These are phyloP conservation scores for Garra rufa DNA, from an alignment of 2,113 vertebrate genomes.

Conservation along the genomic window DNA sequence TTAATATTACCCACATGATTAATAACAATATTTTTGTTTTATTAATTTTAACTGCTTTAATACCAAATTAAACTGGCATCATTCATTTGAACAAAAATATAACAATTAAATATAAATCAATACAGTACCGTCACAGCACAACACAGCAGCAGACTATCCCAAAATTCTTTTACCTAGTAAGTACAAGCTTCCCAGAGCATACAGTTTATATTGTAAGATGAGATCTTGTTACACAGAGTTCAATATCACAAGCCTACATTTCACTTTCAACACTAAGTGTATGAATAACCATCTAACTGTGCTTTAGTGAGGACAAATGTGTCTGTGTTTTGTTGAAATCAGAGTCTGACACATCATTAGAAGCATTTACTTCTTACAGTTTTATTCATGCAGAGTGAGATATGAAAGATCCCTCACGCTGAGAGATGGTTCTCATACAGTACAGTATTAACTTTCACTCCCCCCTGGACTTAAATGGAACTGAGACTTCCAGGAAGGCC, in stretches of 20 bases:
- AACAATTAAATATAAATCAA: not conserved
- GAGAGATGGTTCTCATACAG: conserved; percentile 60
- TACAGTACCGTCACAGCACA: too few species aligned
- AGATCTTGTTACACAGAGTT: not conserved
- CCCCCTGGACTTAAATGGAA: conserved; percentile 68
- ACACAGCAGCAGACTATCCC: too few species aligned
- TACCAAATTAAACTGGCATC: not conserved
- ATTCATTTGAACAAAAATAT: not conserved
- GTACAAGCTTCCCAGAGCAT: not conserved
- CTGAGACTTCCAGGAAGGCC: conserved; percentile 67
- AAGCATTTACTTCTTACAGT: not conserved
- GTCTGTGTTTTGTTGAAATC: not conserved
- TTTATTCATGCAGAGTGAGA: conserved; percentile 21
- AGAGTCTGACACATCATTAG: not conserved
- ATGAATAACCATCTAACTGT: not conserved
- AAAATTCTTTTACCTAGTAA: not conserved
- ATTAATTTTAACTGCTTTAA: not conserved
- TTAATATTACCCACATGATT: not conserved
- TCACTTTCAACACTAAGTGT: not conserved
- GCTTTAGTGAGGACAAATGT: not conserved
- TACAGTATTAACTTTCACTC: conserved; percentile 66
- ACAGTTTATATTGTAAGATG: not conserved
- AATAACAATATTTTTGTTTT: too few species aligned
- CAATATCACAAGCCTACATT: not conserved
- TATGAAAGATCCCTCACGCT: conserved; percentile 11